phyloP scores from a whole-genome alignment of 2,113 vertebrate genomes.

The Artemisiospiza belli region DNA sequence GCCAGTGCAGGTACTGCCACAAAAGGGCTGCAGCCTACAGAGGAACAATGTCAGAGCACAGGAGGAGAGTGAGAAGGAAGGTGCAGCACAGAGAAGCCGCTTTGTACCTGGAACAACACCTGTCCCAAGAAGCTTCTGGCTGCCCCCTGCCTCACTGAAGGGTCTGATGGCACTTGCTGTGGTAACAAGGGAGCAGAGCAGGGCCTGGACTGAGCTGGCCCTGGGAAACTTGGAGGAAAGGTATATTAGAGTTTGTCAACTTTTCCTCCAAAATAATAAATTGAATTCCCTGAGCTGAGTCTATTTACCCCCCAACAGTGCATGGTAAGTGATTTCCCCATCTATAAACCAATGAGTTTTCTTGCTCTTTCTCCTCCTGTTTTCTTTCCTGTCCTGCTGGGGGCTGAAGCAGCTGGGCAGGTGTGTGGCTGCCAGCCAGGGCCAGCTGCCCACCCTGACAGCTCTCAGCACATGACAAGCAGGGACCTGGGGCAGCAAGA shows the following conservation, averaged over 20 bases:
- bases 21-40: background rate
- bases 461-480: fast-evolving
- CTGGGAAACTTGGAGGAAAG: background rate
- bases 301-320: background rate
- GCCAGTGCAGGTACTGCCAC: background rate
- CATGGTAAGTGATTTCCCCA: background rate
- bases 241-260: background rate
- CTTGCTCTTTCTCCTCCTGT: background rate
- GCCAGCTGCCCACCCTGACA: background rate
- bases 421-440: background rate
- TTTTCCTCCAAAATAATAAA: background rate
- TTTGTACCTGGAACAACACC: background rate
- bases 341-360: fast-evolving
- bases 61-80: background rate
- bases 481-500: background rate
- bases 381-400: background rate
- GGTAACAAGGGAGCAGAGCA: background rate
- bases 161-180: background rate
- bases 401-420: background rate
- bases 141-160: background rate
- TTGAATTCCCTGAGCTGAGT: background rate
- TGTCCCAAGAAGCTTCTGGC: fast-evolving
- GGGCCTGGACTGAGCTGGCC: background rate
- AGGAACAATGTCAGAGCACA: background rate
- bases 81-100: background rate